These are phyloP conservation scores for Drosophila gaucha DNA, from an alignment of 2,888 invertebrate genomes.

Conservation along the genomic window DNA sequence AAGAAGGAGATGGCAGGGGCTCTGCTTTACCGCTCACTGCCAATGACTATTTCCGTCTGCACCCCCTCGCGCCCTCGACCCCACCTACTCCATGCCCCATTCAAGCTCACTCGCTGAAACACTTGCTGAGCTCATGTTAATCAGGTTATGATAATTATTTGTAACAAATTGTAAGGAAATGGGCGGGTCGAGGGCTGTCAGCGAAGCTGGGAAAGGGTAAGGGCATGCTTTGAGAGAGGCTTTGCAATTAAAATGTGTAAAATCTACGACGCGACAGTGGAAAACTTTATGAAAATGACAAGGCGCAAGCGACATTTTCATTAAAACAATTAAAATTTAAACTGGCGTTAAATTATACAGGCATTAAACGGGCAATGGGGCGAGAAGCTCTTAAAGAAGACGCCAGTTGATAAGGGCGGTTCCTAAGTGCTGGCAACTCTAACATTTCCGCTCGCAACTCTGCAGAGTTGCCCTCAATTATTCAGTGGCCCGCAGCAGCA, in stretches of 20 bases:
- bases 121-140: conserved; percentile 83
- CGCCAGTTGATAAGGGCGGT: conserved; percentile 42
- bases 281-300: conserved; percentile 79
- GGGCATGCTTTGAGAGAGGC: conserved; percentile 23
- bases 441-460: conserved; percentile 26
- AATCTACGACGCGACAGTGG: conserved; percentile 59
- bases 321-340: conserved; percentile 83
- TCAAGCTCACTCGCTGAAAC: conserved; percentile 29
- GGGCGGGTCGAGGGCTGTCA: conserved; percentile 35
- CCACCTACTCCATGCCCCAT: not conserved
- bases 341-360: conserved; percentile 83
- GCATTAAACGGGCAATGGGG: conserved; percentile 69
- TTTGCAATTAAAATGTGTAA: conserved; percentile 79
- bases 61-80: conserved; percentile 4
- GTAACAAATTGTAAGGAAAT: conserved; percentile 82
- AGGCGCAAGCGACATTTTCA: conserved; percentile 78
- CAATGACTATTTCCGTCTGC: conserved; percentile 60
- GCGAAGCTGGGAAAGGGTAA: not conserved
- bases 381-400: conserved; percentile 15
- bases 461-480: conserved; percentile 55
- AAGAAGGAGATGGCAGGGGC: not conserved
- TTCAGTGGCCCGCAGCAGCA: conserved; percentile 45
- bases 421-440: conserved; percentile 33
- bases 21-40: conserved; percentile 18
- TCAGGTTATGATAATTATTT: conserved; percentile 85